Conservation (phyloP, 92 coral and sea anemone species). For the Bergia puertoricense region DNA sequence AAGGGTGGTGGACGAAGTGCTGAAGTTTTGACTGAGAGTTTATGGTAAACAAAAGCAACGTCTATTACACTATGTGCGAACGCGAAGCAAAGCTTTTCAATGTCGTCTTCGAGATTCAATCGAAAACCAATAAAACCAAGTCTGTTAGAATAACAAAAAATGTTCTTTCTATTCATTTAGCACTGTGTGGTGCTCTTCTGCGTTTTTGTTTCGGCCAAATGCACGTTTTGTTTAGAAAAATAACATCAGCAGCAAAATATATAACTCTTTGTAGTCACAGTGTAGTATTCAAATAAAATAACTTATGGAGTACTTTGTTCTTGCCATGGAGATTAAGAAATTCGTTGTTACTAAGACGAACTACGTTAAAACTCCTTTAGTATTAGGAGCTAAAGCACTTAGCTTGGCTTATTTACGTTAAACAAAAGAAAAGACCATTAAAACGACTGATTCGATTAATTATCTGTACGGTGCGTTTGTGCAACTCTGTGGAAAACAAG, state of each 20-base stretch:
- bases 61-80: not conserved
- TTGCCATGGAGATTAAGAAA: slow-evolving; percentile 14
- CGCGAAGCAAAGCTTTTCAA: not conserved
- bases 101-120: slow-evolving; percentile 10
- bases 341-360: not conserved
- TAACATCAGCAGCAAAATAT: slow-evolving; percentile 11
- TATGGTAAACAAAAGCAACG: slow-evolving; percentile 21
- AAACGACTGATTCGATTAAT: slow-evolving; percentile 30
- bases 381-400: not conserved
- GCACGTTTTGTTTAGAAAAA: slow-evolving; percentile 33
- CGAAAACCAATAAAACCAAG: not conserved
- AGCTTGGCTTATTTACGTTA: not conserved
- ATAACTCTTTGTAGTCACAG: not conserved
- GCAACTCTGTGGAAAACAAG: slow-evolving; percentile 74
- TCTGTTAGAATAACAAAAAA: not conserved
- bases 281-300: slow-evolving; percentile 11
- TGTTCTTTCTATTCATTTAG: not conserved
- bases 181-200: not conserved
- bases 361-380: not conserved
- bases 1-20: not conserved
- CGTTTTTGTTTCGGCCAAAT: slow-evolving; percentile 16
- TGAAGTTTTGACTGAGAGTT: slow-evolving; percentile 17
- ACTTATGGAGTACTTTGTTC: not conserved
- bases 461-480: slow-evolving; percentile 31
- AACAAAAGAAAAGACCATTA: slow-evolving; percentile 12